A percentile compares a stretch with the other conserved stretches of the same genome.
Conservation (phyloP, 1,140 invertebrate genomes). For the Trypoxylus dichotomus region DNA sequence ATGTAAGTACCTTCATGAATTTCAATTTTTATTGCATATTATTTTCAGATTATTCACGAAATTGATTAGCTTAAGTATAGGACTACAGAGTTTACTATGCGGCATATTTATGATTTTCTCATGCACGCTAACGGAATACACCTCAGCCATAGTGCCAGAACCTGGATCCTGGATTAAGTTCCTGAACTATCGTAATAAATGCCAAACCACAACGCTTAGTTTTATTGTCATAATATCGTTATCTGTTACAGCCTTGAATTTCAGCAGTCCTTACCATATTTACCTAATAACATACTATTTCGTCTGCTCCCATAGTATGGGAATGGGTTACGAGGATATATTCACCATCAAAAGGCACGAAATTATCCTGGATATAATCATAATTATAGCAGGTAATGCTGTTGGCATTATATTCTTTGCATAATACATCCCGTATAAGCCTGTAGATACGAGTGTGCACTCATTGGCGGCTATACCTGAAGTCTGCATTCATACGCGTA, state of each 20-base stretch:
- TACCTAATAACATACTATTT: conserved; percentile 26
- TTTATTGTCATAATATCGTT: too few species aligned
- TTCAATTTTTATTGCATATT: neutral
- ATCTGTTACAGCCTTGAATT: neutral
- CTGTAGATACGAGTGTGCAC: too few species aligned
- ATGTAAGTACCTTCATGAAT: too few species aligned
- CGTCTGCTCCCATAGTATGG: neutral
- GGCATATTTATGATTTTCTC: neutral
- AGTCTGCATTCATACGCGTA: too few species aligned
- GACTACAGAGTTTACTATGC: neutral
- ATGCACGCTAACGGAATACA: neutral
- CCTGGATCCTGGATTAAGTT: neutral
- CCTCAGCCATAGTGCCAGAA: neutral
- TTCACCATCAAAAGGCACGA: neutral
- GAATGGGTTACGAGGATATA: conserved; percentile 26
- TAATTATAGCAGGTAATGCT: conserved; percentile 23
- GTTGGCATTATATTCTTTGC: neutral
- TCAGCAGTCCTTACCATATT: conserved; percentile 6
- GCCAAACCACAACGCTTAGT: neutral
- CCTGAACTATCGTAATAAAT: conserved; percentile 5
- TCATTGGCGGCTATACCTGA: too few species aligned
- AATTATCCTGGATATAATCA: conserved; percentile 26
- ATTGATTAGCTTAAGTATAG: neutral
- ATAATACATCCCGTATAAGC: neutral
- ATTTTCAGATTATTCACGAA: conserved; percentile 2